A percentile compares a stretch with the other conserved stretches of the same genome.
Conservation (phyloP, 2,888 invertebrate genomes). For the Unio delphinus region DNA sequence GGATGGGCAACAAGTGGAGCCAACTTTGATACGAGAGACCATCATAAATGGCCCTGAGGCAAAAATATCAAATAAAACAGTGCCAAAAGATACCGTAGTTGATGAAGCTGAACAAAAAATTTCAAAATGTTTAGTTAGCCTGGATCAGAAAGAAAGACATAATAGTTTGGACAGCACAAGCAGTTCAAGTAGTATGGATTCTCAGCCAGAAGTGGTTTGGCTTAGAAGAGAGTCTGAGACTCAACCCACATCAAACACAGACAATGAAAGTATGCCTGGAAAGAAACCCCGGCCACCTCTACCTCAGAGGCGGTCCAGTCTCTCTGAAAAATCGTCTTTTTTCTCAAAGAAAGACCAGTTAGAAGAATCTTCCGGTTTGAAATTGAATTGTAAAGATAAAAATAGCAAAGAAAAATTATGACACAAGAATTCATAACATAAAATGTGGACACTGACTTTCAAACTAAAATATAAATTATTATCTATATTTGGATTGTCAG, state of each 20-base stretch:
- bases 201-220: constrained; percentile 44
- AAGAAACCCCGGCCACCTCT: constrained; percentile 55
- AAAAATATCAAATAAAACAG: constrained; percentile 11
- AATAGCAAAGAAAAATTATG: no score
- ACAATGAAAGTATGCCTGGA: constrained; percentile 1
- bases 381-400: no score
- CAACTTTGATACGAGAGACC: constrained; percentile 12
- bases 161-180: constrained; percentile 48
- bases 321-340: constrained; percentile 30
- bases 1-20: neutral
- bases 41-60: constrained; percentile 11
- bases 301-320: constrained; percentile 55
- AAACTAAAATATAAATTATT: no score
- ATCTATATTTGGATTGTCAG: no score
- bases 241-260: constrained; percentile 54
- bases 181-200: constrained; percentile 50
- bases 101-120: constrained; percentile 20
- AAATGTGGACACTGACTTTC: no score
- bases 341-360: neutral
- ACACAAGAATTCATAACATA: no score
- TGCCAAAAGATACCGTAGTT: neutral
- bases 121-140: constrained; percentile 22
- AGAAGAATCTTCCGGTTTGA: neutral
- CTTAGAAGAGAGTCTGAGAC: constrained; percentile 33
- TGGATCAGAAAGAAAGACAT: constrained; percentile 10